These are phyloP conservation scores for Theretra japonica DNA, from an alignment of 2,888 invertebrate genomes.

Conservation along the genomic window DNA sequence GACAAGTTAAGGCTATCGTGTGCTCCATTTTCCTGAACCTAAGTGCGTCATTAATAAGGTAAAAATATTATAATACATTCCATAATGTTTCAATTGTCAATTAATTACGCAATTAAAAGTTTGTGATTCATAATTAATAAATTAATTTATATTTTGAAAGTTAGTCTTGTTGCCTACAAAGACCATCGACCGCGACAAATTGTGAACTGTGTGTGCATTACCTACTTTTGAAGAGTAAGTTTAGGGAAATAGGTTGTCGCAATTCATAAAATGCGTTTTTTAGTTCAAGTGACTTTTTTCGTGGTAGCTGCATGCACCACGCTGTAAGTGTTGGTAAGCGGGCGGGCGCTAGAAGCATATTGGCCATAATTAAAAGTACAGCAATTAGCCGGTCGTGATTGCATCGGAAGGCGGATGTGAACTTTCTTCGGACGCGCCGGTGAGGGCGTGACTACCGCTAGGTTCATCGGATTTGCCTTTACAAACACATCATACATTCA, in stretches of 20 bases:
- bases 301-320: neutral
- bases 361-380: slow-evolving; percentile 2
- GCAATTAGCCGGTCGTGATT: slow-evolving; percentile 28
- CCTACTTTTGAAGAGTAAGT: neutral
- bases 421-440: slow-evolving; percentile 35
- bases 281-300: neutral
- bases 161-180: too few relatives aligned
- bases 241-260: neutral
- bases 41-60: too few relatives aligned
- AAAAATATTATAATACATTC: too few relatives aligned
- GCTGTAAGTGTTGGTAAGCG: neutral
- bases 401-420: slow-evolving; percentile 33
- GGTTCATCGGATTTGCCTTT: slow-evolving; percentile 11
- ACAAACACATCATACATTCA: neutral
- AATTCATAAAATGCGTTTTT: neutral
- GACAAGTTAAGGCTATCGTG: too few relatives aligned
- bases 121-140: too few relatives aligned
- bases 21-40: too few relatives aligned
- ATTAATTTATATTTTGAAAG: too few relatives aligned
- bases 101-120: too few relatives aligned
- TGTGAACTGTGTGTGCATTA: too few relatives aligned
- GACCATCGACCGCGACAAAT: too few relatives aligned
- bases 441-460: neutral
- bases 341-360: slow-evolving; percentile 5
- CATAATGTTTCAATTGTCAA: too few relatives aligned